Conservation (phyloP, 2,888 invertebrate genomes). For the Sesia bembeciformis region DNA sequence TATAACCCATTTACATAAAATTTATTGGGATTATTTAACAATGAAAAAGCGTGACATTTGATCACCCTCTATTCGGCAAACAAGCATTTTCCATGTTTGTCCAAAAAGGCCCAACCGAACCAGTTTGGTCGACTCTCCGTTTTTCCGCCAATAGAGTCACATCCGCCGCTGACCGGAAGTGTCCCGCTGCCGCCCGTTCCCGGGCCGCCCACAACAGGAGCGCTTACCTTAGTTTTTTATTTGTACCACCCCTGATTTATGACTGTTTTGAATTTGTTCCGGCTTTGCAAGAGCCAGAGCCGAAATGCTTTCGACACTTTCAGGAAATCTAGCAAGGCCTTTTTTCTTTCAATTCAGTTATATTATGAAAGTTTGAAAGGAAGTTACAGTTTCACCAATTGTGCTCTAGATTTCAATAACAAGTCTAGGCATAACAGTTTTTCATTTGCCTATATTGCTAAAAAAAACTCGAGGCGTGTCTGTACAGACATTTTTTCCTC, state of each 20-base stretch:
- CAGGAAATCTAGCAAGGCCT: slow-evolving; percentile 39
- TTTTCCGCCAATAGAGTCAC: slow-evolving; percentile 63
- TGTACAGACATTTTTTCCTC: too few relatives aligned
- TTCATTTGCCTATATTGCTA: too few relatives aligned
- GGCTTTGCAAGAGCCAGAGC: slow-evolving; percentile 29
- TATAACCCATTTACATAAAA: too few relatives aligned
- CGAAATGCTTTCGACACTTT: slow-evolving; percentile 56
- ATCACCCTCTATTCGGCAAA: too few relatives aligned
- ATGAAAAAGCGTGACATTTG: too few relatives aligned
- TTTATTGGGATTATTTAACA: too few relatives aligned
- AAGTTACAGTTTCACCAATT: too few relatives aligned
- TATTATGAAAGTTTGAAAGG: background rate
- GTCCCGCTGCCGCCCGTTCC: slow-evolving; percentile 39
- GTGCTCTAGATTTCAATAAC: too few relatives aligned
- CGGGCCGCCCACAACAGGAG: slow-evolving; percentile 61
- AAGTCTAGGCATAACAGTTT: too few relatives aligned
- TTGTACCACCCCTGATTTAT: slow-evolving; percentile 65
- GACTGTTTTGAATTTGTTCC: slow-evolving; percentile 66
- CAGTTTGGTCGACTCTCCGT: slow-evolving; percentile 49
- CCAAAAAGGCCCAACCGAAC: slow-evolving; percentile 50
- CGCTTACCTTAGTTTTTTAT: slow-evolving; percentile 74
- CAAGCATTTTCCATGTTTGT: slow-evolving; percentile 46
- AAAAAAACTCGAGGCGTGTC: too few relatives aligned
- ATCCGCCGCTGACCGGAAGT: slow-evolving; percentile 57
- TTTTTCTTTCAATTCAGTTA: slow-evolving; percentile 16